These are phyloP conservation scores for Caerostris darwini DNA, from an alignment of 1,140 invertebrate species.

Conservation along the genomic window DNA sequence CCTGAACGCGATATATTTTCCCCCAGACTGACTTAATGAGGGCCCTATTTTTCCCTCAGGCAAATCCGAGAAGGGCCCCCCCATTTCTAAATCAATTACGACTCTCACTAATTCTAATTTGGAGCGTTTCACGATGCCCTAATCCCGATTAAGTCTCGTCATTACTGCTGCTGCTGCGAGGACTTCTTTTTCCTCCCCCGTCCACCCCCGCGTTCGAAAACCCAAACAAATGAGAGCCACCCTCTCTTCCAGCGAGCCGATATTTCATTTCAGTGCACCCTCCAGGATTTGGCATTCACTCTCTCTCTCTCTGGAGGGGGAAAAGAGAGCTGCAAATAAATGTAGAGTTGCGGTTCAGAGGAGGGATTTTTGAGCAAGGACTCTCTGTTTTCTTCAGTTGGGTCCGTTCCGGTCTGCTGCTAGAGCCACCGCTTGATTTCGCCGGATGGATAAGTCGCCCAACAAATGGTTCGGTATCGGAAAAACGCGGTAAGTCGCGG, in stretches of 20 bases:
- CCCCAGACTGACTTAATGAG: slow-evolving; percentile 53
- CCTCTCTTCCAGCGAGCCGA: slow-evolving; percentile 10
- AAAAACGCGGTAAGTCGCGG: slow-evolving; percentile 50
- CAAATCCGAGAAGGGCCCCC: background rate
- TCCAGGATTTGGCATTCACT: background rate
- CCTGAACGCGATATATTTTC: slow-evolving; percentile 22
- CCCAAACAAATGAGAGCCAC: slow-evolving; percentile 71
- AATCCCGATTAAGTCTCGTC: slow-evolving; percentile 75
- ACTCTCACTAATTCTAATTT: slow-evolving; percentile 76
- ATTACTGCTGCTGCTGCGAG: slow-evolving; percentile 39
- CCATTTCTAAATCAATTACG: slow-evolving; percentile 77
- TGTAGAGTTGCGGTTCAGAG: slow-evolving; percentile 39
- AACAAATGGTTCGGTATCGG: slow-evolving; percentile 69
- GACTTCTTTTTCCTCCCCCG: background rate
- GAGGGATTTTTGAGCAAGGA: background rate
- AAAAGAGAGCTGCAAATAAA: slow-evolving; percentile 66
- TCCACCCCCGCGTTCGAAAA: slow-evolving; percentile 20
- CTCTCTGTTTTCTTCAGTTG: slow-evolving; percentile 34
- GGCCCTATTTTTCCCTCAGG: background rate
- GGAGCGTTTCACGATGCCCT: slow-evolving; percentile 67
- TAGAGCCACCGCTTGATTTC: background rate
- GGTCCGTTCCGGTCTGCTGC: slow-evolving; percentile 16
- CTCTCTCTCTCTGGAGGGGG: slow-evolving; percentile 19
- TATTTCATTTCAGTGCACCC: slow-evolving; percentile 68
- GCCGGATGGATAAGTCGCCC: slow-evolving; percentile 64